phyloP scores from a whole-genome alignment of 1,140 invertebrate species.

The Penaeus indicus region DNA sequence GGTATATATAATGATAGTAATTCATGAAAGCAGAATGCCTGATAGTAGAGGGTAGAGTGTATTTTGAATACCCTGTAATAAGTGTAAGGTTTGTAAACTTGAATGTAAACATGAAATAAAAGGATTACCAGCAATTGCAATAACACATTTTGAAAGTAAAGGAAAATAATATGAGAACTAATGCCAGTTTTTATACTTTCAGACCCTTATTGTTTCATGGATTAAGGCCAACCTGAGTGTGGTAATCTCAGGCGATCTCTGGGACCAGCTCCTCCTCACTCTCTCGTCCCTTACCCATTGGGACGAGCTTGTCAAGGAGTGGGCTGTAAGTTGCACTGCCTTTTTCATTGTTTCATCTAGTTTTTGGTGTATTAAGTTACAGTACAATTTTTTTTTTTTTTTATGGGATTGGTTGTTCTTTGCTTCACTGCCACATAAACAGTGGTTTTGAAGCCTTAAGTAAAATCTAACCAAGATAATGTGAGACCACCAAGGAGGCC shows the following conservation, averaged over 20 bases:
- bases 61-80: too few relatives aligned
- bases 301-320: conserved; percentile 95
- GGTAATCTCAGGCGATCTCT: conserved; percentile 86
- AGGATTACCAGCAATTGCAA: neutral
- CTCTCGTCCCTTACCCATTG: conserved; percentile 91
- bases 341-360: neutral
- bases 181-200: conserved; percentile 4
- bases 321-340: conserved; percentile 81
- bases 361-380: neutral
- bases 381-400: neutral
- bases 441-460: neutral
- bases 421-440: too few relatives aligned
- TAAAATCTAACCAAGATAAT: conserved; percentile 18
- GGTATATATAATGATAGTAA: too few relatives aligned
- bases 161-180: conserved; percentile 66
- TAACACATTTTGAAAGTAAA: neutral
- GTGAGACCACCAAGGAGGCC: conserved; percentile 33
- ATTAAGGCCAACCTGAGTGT: conserved; percentile 98
- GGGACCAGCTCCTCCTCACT: conserved; percentile 94
- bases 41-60: too few relatives aligned
- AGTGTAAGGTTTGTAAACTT: too few relatives aligned
- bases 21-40: too few relatives aligned
- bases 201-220: conserved; percentile 98
- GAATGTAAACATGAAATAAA: too few relatives aligned
- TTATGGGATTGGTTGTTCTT: too few relatives aligned